Conservation (phyloP, 2,888 invertebrate genomes). For the Iselma pallidipennis region DNA sequence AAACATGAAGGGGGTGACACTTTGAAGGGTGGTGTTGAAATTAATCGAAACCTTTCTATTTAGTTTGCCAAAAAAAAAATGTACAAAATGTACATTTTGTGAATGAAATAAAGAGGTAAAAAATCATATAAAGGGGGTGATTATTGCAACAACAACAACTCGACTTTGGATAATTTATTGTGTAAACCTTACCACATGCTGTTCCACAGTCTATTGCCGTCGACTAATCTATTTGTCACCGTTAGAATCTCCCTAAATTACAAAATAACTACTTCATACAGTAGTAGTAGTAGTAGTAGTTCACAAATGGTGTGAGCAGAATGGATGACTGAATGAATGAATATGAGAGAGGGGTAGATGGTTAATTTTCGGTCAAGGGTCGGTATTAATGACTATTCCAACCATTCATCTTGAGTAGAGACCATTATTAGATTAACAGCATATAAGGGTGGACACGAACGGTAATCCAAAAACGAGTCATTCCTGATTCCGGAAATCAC, state of each 20-base stretch:
- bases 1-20: neutral
- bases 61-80: too few species aligned
- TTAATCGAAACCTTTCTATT: too few species aligned
- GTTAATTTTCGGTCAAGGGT: neutral
- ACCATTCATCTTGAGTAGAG: constrained; percentile 4
- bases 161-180: constrained; percentile 31
- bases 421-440: neutral
- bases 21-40: neutral
- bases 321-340: neutral
- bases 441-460: neutral
- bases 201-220: constrained; percentile 9
- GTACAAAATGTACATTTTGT: too few species aligned
- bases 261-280: constrained; percentile 3
- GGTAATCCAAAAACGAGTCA: too few species aligned
- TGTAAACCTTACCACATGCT: constrained; percentile 38
- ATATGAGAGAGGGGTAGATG: neutral
- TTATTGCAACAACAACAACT: constrained; percentile 19
- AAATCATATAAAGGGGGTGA: neutral
- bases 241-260: constrained; percentile 29
- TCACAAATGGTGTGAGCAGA: too few species aligned
- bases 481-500: too few species aligned
- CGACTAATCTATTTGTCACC: constrained; percentile 35
- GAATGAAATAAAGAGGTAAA: neutral
- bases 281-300: too few species aligned
- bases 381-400: neutral